Base-by-base conservation (phyloP, 2,797 vertebrate species). In the Sebastes trivittatus region DNA sequence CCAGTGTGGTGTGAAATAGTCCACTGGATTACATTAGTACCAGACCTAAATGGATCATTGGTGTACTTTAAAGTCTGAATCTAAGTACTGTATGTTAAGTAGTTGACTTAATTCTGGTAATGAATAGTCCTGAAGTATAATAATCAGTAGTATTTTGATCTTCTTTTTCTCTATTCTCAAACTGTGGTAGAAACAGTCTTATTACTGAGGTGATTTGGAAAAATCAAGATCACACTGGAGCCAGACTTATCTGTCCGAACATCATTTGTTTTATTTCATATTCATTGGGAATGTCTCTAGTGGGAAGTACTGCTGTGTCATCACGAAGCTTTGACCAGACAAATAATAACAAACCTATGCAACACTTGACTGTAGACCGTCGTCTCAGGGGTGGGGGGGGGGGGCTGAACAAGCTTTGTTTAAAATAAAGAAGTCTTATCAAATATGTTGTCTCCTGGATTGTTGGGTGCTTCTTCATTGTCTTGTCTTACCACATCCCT, bases 301-400 rank as follows among this genome's bases (percentile, higher is more conserved):
- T 22, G 36, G 34, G 56, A 66, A 75, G 27, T 77, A 36, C 72
- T 80, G 55, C 55, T 56, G 49, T 52, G 49, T 88, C 80, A 75
- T 73, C 79, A 85, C 86, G 74, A 0, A 67, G 81, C 81, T 83
- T 89, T 61, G 81, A 22, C 30, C 55, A 55, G 16, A 7, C 11
- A 55, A 49, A 30, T 30, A 61, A 52, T 52, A 84, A 70, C 56
- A 38, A 77, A 93, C 82, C 96, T 96, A 95, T 96, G 96, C 95
- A 96, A 95, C 84, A 77, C 82, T 79, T 83, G 55, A 81, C 82
- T 82, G 81, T 61, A 49, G 73, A 36, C 46, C 13, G 52, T 49
- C 6, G 52, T 65, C 29, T 22, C 27, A 3, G 3, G 13, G 2
- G 6, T 3, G 0, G 27, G 65, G 1, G 9, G 32, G 1, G 30